These are phyloP conservation scores for Phalera bucephala DNA, from an alignment of 2,888 invertebrate genomes.

Conservation along the genomic window DNA sequence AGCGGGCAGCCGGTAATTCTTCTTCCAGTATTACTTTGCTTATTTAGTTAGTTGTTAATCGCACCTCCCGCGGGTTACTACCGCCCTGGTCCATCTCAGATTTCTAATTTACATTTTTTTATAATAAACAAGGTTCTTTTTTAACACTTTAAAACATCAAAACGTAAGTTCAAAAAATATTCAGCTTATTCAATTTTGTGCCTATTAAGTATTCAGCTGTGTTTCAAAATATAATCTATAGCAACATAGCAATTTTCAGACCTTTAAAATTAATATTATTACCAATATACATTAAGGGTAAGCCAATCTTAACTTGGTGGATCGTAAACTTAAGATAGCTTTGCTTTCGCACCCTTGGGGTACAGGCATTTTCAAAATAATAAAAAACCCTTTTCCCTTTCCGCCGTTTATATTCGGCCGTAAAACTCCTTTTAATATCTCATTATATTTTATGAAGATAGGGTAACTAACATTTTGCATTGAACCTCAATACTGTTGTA, in stretches of 20 bases:
- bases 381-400: slow-evolving; percentile 32
- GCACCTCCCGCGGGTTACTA: slow-evolving; percentile 54
- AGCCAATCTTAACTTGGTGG: slow-evolving; percentile 25
- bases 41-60: slow-evolving; percentile 73
- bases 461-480: slow-evolving; percentile 14
- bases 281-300: slow-evolving; percentile 23
- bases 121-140: no score
- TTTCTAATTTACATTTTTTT: slow-evolving; percentile 28
- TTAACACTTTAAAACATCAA: no score
- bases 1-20: slow-evolving; percentile 71
- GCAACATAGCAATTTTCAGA: neutral
- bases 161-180: no score
- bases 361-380: slow-evolving; percentile 34
- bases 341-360: slow-evolving; percentile 27
- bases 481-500: neutral
- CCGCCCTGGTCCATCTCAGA: slow-evolving; percentile 40
- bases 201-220: no score
- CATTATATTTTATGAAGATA: slow-evolving; percentile 36
- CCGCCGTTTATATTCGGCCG: slow-evolving; percentile 26
- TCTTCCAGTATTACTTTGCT: slow-evolving; percentile 73
- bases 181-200: no score
- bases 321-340: slow-evolving; percentile 32
- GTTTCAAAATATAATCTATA: no score
- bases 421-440: slow-evolving; percentile 34
- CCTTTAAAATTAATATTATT: slow-evolving; percentile 5